Evolutionary conservation across 2,888 invertebrate species (phyloP).

Genomic region (Thera britannica): DNA sequence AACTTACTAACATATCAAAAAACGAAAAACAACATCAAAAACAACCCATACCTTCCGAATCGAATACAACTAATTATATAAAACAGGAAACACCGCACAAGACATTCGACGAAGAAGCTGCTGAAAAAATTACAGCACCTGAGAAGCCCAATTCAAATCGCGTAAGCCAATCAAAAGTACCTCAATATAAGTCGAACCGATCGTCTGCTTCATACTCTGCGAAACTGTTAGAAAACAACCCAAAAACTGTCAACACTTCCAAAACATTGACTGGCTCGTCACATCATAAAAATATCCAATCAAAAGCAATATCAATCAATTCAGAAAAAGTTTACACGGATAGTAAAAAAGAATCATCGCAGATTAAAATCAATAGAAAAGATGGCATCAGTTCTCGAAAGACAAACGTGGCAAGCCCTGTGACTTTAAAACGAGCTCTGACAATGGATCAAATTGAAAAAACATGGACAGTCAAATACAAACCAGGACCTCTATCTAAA

Average conservation of each 20-base stretch:
- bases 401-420: background rate
- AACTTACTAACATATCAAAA: background rate
- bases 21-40: background rate
- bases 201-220: background rate
- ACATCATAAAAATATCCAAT: background rate
- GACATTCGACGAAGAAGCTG: background rate
- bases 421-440: constrained; percentile 2
- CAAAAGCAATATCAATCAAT: background rate
- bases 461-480: background rate
- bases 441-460: background rate
- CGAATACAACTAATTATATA: background rate
- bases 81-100: background rate
- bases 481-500: constrained; percentile 34
- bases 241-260: background rate
- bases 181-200: background rate
- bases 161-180: background rate
- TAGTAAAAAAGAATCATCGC: background rate
- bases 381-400: background rate
- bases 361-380: background rate
- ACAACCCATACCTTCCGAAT: background rate
- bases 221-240: background rate
- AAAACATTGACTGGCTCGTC: background rate
- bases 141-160: background rate
- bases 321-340: background rate
- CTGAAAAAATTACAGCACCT: background rate